Evolutionary conservation across 2,797 vertebrate species (phyloP).

Genomic region (Paramormyrops hopkinsi): DNA sequence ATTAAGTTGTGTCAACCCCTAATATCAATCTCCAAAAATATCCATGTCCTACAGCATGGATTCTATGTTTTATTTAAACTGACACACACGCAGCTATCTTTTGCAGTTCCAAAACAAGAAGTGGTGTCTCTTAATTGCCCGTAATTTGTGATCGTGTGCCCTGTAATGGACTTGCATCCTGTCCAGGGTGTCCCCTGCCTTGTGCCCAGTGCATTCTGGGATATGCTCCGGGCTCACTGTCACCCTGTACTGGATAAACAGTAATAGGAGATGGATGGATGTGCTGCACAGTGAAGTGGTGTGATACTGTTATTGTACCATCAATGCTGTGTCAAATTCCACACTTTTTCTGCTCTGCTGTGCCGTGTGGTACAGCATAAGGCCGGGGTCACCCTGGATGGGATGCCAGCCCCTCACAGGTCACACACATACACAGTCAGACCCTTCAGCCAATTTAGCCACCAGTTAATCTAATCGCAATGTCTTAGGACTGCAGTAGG

Average conservation of each 20-base stretch:
- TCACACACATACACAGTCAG: not conserved
- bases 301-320: not conserved
- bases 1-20: not conserved
- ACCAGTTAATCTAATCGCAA: not conserved
- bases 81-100: not conserved
- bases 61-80: not conserved
- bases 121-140: not conserved
- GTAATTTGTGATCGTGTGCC: not conserved
- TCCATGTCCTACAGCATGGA: not conserved
- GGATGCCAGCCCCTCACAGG: not conserved
- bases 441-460: not conserved
- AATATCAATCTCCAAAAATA: not conserved
- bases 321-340: not conserved
- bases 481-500: not conserved
- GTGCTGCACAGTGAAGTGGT: not conserved
- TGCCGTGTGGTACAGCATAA: not conserved
- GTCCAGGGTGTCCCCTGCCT: not conserved
- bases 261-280: not conserved
- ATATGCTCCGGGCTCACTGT: not conserved
- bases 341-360: not conserved
- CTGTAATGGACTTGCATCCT: not conserved
- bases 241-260: not conserved
- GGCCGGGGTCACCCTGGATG: not conserved
- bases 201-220: not conserved
- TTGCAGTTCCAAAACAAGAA: not conserved